Conservation (phyloP, 1,140 invertebrate genomes). For the Pygmarrhopalites habei region DNA sequence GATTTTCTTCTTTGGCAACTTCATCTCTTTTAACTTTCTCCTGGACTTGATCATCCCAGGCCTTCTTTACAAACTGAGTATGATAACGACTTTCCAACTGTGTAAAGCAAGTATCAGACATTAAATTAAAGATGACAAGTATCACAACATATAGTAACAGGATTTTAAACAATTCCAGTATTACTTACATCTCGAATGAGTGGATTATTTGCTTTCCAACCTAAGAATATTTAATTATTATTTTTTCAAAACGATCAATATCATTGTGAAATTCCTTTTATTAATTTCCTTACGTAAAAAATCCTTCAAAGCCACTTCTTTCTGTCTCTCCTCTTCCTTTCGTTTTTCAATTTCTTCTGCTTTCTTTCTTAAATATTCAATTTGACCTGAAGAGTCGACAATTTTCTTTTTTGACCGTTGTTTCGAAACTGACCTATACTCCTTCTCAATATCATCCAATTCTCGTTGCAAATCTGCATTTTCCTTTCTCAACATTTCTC, state of each 20-base stretch:
- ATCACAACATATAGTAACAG: too few relatives aligned
- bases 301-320: slow-evolving; percentile 8
- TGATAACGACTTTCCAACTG: slow-evolving; percentile 9
- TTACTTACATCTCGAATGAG: slow-evolving; percentile 11
- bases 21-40: slow-evolving; percentile 3
- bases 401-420: not conserved
- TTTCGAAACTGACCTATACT: not conserved
- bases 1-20: slow-evolving; percentile 1
- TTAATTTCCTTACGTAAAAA: too few relatives aligned
- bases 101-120: too few relatives aligned
- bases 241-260: too few relatives aligned
- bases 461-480: not conserved
- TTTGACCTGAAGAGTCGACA: not conserved
- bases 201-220: slow-evolving; percentile 12
- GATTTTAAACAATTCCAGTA: too few relatives aligned
- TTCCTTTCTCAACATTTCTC: not conserved
- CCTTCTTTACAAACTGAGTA: slow-evolving; percentile 7
- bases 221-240: too few relatives aligned
- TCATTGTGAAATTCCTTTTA: too few relatives aligned
- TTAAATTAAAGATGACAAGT: too few relatives aligned
- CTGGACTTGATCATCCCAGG: slow-evolving; percentile 6
- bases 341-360: not conserved
- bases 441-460: slow-evolving; percentile 2
- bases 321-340: slow-evolving; percentile 8
- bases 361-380: not conserved